phyloP scores from a whole-genome alignment of 2,888 invertebrate genomes.

The Orthosia cruda region DNA sequence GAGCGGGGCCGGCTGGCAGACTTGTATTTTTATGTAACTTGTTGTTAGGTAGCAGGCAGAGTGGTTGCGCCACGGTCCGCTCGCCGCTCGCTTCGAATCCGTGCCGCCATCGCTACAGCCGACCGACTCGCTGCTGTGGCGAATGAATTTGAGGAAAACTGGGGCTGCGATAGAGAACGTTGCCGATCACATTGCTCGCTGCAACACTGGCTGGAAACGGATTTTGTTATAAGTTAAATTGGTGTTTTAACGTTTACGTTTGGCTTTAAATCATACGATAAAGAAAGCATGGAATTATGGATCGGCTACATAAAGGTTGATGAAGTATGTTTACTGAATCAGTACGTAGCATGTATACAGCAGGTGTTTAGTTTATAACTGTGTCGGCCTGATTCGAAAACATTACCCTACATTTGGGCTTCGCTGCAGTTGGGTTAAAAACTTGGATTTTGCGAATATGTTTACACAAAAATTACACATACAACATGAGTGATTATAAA shows the following conservation, averaged over 20 bases:
- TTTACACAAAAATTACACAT: no score
- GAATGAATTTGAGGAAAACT: slow-evolving; percentile 73
- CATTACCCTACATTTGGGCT: neutral
- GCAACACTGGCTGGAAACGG: slow-evolving; percentile 18
- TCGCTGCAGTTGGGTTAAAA: neutral
- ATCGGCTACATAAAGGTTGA: neutral
- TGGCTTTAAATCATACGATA: neutral
- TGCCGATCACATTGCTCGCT: slow-evolving; percentile 18
- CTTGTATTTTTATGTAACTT: slow-evolving; percentile 89
- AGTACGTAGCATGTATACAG: neutral
- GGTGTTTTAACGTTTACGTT: neutral
- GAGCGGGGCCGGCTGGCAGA: slow-evolving; percentile 64
- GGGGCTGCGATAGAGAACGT: slow-evolving; percentile 62
- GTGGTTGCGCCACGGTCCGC: slow-evolving; percentile 80
- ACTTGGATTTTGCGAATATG: neutral
- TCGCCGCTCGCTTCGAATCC: slow-evolving; percentile 66
- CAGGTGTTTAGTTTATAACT: neutral
- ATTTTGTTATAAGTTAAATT: slow-evolving; percentile 17
- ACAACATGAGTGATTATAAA: no score
- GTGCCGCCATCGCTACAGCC: slow-evolving; percentile 36
- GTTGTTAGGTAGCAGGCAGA: slow-evolving; percentile 72
- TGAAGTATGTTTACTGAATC: neutral
- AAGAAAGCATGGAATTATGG: neutral
- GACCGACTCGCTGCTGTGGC: slow-evolving; percentile 57
- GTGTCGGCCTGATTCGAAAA: neutral